These are phyloP conservation scores for Microcebus ravelobensis DNA, from an alignment of 2,113 vertebrate genomes.

Conservation along the genomic window DNA sequence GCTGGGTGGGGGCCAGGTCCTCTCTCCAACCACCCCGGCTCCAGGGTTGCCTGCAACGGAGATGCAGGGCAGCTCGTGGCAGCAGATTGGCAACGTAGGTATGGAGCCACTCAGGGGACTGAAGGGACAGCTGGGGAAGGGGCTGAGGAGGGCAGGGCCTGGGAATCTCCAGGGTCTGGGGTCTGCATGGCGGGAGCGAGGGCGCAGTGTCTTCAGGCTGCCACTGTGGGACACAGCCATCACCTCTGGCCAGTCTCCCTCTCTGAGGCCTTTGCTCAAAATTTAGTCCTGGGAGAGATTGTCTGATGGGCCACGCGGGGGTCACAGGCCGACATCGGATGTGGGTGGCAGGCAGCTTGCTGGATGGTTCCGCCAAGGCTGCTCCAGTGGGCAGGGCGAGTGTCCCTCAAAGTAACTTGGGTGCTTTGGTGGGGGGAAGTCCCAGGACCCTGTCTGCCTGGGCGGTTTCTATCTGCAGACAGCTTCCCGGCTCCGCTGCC, in stretches of 20 bases:
- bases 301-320: background rate
- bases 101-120: background rate
- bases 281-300: background rate
- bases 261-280: background rate
- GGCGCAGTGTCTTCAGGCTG: background rate
- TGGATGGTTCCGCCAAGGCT: background rate
- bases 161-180: background rate
- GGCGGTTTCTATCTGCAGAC: background rate
- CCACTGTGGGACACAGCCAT: background rate
- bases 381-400: too few relatives aligned
- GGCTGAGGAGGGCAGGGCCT: background rate
- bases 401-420: background rate
- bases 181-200: background rate
- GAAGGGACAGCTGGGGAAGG: fast-evolving
- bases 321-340: too few relatives aligned
- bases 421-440: background rate
- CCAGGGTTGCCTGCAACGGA: background rate
- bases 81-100: fast-evolving
- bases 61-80: background rate
- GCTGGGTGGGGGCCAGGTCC: background rate
- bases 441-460: background rate
- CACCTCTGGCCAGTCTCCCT: background rate
- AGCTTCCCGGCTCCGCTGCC: background rate
- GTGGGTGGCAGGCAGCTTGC: background rate
- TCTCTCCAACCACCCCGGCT: fast-evolving